Percentiles rank a stretch among this genome's conserved stretches.
Evolutionary conservation across 2,113 vertebrate genomes (phyloP).

Genomic region (Jacana jacana): DNA sequence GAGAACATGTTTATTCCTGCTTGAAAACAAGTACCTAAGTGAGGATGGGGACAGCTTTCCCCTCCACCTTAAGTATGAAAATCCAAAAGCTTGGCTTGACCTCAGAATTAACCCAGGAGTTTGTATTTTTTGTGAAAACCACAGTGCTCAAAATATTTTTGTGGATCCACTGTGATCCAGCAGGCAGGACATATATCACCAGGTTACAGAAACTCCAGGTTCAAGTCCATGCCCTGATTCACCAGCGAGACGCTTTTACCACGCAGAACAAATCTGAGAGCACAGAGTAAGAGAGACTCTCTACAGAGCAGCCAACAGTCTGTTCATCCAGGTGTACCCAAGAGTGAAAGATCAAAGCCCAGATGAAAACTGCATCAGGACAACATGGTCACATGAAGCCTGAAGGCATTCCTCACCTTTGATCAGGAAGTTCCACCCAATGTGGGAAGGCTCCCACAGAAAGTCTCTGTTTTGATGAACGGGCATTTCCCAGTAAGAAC

Average conservation of each 20-base stretch:
- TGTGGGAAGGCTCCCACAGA: not conserved
- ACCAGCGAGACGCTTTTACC: not conserved
- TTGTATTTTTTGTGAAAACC: not conserved
- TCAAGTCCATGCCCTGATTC: not conserved
- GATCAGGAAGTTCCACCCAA: not conserved
- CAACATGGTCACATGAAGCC: accelerated
- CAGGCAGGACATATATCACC: not conserved
- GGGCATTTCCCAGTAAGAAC: not conserved
- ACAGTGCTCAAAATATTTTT: not conserved
- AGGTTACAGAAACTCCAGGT: not conserved
- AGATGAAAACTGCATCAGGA: not conserved
- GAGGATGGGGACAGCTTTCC: not conserved
- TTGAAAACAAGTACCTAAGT: not conserved
- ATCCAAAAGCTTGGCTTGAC: not conserved
- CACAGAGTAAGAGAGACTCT: not conserved
- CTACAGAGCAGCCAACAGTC: not conserved
- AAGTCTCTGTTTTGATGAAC: not conserved
- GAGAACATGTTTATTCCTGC: not conserved
- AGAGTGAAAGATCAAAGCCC: not conserved
- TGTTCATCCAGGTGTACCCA: not conserved
- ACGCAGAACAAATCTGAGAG: not conserved
- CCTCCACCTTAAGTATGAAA: not conserved
- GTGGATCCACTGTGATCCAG: not conserved
- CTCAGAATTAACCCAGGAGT: not conserved
- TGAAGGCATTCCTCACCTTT: not conserved